phyloP scores from a whole-genome alignment of 2,113 vertebrate genomes.

The Misgurnus anguillicaudatus region DNA sequence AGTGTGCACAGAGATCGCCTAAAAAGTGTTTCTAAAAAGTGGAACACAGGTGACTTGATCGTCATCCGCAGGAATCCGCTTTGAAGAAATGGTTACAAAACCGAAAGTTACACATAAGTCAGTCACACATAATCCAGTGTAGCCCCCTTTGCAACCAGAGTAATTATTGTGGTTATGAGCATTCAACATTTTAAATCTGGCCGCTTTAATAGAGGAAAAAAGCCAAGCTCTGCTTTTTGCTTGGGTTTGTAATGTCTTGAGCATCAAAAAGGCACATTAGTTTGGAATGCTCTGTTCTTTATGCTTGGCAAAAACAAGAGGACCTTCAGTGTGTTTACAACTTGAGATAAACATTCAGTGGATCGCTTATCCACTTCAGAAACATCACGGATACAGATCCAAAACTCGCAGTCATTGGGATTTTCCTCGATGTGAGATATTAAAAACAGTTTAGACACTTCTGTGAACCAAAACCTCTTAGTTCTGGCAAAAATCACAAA shows the following conservation, averaged over 20 bases:
- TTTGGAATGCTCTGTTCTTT: constrained; percentile 46
- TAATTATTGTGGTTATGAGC: constrained; percentile 70
- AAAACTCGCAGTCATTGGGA: not conserved
- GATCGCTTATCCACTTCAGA: not conserved
- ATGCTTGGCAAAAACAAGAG: not conserved
- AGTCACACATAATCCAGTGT: constrained; percentile 51
- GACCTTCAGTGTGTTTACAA: not conserved
- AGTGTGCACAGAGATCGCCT: not conserved
- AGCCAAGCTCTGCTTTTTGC: constrained; percentile 61
- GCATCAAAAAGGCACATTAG: constrained; percentile 44
- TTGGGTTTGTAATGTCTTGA: constrained; percentile 37
- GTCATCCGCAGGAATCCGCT: constrained; percentile 8
- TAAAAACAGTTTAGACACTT: no score
- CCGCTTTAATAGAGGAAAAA: constrained; percentile 59
- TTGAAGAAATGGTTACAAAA: constrained; percentile 13
- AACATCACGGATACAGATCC: constrained; percentile 2
- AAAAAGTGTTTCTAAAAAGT: not conserved
- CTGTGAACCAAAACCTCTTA: not conserved
- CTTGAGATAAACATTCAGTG: not conserved
- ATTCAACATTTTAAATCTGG: constrained; percentile 69
- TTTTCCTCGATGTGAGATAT: no score
- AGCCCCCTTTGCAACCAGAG: constrained; percentile 62
- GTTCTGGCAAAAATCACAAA: not conserved
- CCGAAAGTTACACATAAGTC: constrained; percentile 34
- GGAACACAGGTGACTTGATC: constrained; percentile 34